Evolutionary conservation across 2,888 invertebrate species (phyloP).

Genomic region (Shargacucullia verbasci): DNA sequence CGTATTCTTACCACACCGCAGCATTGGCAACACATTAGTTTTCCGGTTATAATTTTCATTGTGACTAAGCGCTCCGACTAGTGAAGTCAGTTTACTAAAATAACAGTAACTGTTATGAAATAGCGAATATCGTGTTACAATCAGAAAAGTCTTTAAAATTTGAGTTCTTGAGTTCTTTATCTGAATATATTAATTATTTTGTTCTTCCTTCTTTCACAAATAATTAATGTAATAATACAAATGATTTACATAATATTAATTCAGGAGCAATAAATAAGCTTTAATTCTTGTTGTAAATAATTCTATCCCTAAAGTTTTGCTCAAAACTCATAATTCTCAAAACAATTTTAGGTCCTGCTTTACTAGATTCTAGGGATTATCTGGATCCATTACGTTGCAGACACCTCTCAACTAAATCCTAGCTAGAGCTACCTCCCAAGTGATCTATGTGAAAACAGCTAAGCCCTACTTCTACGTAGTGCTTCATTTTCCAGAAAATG

Average conservation of each 20-base stretch:
- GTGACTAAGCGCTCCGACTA: constrained; percentile 16
- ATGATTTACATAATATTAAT: no score
- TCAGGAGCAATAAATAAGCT: no score
- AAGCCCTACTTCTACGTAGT: constrained; percentile 43
- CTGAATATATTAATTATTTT: no score
- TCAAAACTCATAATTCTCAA: constrained; percentile 2
- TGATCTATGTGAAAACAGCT: constrained; percentile 44
- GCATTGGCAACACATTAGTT: constrained; percentile 8
- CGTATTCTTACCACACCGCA: constrained; percentile 1
- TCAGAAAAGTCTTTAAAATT: no score
- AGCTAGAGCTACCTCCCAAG: constrained; percentile 8
- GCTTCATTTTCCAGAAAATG: constrained; percentile 66
- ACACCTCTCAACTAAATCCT: constrained; percentile 36
- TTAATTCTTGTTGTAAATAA: no score
- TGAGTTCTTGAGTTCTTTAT: no score
- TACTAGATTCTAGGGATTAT: constrained; percentile 40
- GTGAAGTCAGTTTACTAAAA: constrained; percentile 22
- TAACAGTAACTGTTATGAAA: constrained; percentile 1
- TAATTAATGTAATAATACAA: no score
- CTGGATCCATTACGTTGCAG: constrained; percentile 15
- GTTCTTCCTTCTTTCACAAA: no score
- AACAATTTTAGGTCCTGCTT: constrained; percentile 17
- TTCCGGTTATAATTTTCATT: constrained; percentile 20
- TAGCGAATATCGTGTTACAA: no score
- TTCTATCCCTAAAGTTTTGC: not conserved